These are phyloP conservation scores for Drosophila watanabei DNA, from an alignment of 1,140 invertebrate genomes.

Conservation along the genomic window DNA sequence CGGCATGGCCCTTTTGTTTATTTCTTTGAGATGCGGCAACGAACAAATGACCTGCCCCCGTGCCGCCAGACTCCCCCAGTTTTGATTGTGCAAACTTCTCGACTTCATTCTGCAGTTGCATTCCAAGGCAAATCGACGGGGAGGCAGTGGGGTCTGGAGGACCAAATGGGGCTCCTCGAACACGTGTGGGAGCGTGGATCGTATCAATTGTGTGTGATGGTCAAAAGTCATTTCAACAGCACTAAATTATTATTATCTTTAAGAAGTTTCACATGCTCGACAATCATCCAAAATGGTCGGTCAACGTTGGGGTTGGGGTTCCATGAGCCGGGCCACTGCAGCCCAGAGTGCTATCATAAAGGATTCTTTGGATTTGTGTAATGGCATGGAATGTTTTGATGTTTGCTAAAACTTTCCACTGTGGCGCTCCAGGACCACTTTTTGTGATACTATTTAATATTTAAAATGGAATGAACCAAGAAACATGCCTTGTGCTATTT, in stretches of 20 bases:
- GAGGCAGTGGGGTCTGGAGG: background rate
- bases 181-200: conserved; percentile 65
- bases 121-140: conserved; percentile 52
- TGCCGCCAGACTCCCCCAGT: conserved; percentile 3
- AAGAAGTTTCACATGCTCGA: conserved; percentile 85
- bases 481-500: background rate
- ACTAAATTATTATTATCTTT: conserved; percentile 86
- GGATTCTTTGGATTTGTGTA: conserved; percentile 73
- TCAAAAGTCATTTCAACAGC: conserved; percentile 86
- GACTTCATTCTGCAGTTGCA: conserved; percentile 70
- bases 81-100: conserved; percentile 69
- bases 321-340: conserved; percentile 7
- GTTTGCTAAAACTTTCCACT: conserved; percentile 52
- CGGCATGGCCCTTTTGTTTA: conserved; percentile 73
- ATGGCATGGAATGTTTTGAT: conserved; percentile 81
- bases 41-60: conserved; percentile 41
- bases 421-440: background rate
- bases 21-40: conserved; percentile 75
- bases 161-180: conserved; percentile 21
- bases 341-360: conserved; percentile 61
- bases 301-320: conserved; percentile 10
- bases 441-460: background rate
- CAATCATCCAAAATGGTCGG: conserved; percentile 72
- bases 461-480: background rate
- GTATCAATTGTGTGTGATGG: conserved; percentile 86